Conservation (phyloP, 2,113 vertebrate genomes). For the Notiomystis cincta region DNA sequence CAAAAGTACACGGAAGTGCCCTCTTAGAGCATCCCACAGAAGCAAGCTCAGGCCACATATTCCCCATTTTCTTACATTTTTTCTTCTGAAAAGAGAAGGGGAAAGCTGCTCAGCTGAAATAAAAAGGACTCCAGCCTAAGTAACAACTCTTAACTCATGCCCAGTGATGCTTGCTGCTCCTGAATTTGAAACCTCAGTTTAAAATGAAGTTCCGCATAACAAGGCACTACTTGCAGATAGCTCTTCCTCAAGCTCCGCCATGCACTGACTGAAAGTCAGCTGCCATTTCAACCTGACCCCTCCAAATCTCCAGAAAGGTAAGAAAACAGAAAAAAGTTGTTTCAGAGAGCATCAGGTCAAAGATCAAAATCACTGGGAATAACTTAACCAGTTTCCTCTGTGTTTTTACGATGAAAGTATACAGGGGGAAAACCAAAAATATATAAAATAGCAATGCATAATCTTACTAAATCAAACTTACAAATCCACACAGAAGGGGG, state of each 20-base stretch:
- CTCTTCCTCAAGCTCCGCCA: not conserved
- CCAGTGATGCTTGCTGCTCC: not conserved
- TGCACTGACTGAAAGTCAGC: not conserved
- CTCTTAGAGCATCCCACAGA: not conserved
- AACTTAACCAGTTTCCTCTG: not conserved
- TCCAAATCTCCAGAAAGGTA: not conserved
- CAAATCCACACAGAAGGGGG: not conserved
- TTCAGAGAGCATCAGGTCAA: not conserved
- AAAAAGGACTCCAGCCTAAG: not conserved
- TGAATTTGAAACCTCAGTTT: not conserved
- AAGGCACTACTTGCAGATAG: not conserved
- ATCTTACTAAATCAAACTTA: not conserved
- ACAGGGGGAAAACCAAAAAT: not conserved
- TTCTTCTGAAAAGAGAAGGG: not conserved
- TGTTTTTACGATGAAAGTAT: not conserved
- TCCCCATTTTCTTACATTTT: not conserved
- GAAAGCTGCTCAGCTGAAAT: not conserved
- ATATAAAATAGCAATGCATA: not conserved
- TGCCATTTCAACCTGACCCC: not conserved
- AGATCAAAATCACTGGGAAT: not conserved
- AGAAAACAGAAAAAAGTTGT: not conserved
- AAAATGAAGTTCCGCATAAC: not conserved
- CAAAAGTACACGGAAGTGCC: not conserved
- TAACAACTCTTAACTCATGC: not conserved
- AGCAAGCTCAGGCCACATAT: not conserved